Evolutionary conservation across 2,113 vertebrate genomes (phyloP).

Genomic region (Bettongia penicillata): DNA sequence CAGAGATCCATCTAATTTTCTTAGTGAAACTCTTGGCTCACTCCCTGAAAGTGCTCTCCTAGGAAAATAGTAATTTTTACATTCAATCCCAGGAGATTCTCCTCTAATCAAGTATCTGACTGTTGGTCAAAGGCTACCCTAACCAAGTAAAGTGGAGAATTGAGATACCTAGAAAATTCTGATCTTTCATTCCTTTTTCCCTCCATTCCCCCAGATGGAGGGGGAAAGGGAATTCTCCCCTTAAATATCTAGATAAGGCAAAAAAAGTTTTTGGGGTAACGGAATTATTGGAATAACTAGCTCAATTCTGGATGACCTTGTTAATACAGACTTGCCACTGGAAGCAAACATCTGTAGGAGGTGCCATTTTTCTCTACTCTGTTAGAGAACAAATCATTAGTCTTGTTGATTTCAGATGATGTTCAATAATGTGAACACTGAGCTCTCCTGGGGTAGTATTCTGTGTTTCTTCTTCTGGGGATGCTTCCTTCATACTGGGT

Average conservation of each 20-base stretch:
- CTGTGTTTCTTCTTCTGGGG: not conserved
- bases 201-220: not conserved
- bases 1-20: not conserved
- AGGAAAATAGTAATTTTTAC: not conserved
- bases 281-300: constrained; percentile 1
- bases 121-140: not conserved
- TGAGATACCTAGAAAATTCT: not conserved
- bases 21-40: not conserved
- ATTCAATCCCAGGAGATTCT: not conserved
- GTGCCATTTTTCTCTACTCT: not conserved
- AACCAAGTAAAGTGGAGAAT: not conserved
- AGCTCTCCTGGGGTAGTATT: not conserved
- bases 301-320: constrained; percentile 5
- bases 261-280: not conserved
- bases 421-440: not conserved
- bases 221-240: no score
- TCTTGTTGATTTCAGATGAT: constrained; percentile 33
- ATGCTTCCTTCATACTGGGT: constrained; percentile 22
- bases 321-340: constrained; percentile 20
- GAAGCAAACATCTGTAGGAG: constrained; percentile 9
- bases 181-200: not conserved
- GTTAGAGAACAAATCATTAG: not conserved
- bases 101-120: not conserved
- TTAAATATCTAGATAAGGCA: not conserved
- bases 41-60: not conserved